Base-by-base conservation (phyloP, 2,113 vertebrate genomes). In the Arizona elegans region DNA sequence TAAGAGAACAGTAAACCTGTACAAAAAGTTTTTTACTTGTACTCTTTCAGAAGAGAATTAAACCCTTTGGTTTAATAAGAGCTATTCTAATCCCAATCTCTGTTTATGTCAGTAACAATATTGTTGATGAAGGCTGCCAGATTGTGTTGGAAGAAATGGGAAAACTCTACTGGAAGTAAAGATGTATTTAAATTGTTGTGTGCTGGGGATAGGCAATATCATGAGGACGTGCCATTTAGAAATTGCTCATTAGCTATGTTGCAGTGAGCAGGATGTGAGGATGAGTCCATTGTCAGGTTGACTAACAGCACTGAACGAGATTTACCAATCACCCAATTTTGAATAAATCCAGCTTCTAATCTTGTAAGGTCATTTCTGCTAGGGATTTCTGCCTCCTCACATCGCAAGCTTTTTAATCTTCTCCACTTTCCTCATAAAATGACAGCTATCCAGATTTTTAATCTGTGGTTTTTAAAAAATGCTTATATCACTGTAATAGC, bases 401-500 rank as follows among this genome's bases (percentile, higher is more conserved):
- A 2, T n/a, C 9, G 9, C 17, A 8, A 38, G 53, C 10, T 8
- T 75, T 85, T 85, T 58, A 56, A n/a, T 56, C 87, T 81, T 56
- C 52, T 75, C 43, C 10, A 11, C 24, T 81, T 89, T 23, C 86
- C 23, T 81, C 33, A 8, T 50, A 85, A 92, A 13, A 24, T 89
- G 92, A 85, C 92, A 92, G 87, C 53, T 56, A 89, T n/a, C 65
- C 65, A 81, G 10, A 89, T 59, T 90, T 92, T 58, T 56, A 92
- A 75, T 75, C 33, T 54, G n/a, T 88, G 59, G 0, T 55, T 65
- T 55, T 75, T 19, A 53, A 15, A 15, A 56, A 91, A 58, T 43
- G 89, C 75, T 86, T 92, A 75, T 58, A 13, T 24, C 92, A 75
- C 8, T 33, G 55, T 9, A 85, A 87, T 58, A 92, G 65, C 93